Evolutionary conservation across 2,113 vertebrate genomes (phyloP), one percentile per base, ranked within the genome.

Genomic region (Elephantulus edwardii): DNA sequence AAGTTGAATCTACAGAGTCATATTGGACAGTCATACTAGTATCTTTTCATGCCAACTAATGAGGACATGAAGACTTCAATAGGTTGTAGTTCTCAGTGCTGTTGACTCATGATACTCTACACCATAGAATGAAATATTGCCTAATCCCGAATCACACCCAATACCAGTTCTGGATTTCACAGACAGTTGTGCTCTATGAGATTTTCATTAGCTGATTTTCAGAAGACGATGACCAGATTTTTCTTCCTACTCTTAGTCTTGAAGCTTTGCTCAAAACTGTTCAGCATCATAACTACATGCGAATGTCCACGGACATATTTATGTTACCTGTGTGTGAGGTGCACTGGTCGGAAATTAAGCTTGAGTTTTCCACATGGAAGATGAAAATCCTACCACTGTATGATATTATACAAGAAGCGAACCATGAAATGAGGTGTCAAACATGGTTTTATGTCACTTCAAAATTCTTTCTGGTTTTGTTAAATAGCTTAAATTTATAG

Each of bases 351-450:
- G n/a, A 35, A 38, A 30, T 38, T 17, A 20, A 66, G 9, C 64
- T 13, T 7, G 4, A n/a, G 17, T 66, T 16, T 35, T 16, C 6
- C 6, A 20, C 64, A 66, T 20, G n/a, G 64, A 66, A 66, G 64
- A 17, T 66, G n/a, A 38, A 17, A 66, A 38, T 35, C 38, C 64
- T 38, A 26, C n/a, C 64, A 35, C n/a, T 35, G 62, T 17, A 35
- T 5, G 14, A 8, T 8, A 8, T 10, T 78, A 48, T 13, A 0
- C 0, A 3, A 52, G 10, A 9, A 9, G 33, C 22, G 30, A 2
- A 14, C 0, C 0, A 3, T 0, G 5, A 26, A 16, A 6, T 1
- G 7, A 22, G 6, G 19, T 3, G 20, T 8, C 35, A 0, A 20
- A 38, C 52, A 28, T 35, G 5, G 46, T 30, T 17, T 17, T 28